phyloP scores from a whole-genome alignment of 2,113 vertebrate genomes.

The Neogobius melanostomus region DNA sequence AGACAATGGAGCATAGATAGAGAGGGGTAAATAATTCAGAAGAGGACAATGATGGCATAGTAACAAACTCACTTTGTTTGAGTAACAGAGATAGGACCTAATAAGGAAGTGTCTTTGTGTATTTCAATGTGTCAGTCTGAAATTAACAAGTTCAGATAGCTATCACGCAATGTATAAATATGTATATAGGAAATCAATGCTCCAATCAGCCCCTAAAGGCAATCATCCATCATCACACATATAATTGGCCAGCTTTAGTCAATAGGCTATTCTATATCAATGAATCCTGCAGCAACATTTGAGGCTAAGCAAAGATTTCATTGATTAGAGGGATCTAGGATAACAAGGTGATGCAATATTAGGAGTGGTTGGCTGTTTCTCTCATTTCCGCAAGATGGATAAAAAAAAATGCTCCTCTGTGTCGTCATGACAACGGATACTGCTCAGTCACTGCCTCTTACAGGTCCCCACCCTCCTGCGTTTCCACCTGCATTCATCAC shows the following conservation, averaged over 20 bases:
- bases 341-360: slow-evolving; percentile 7
- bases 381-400: slow-evolving; percentile 9
- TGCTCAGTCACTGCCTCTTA: slow-evolving; percentile 48
- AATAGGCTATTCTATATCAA: too few species aligned
- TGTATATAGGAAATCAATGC: background rate
- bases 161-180: too few species aligned
- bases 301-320: background rate
- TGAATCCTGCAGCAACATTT: too few species aligned
- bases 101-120: background rate
- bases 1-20: background rate
- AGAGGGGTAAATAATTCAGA: background rate
- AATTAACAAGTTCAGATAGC: too few species aligned
- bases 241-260: background rate
- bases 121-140: background rate
- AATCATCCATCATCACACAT: background rate
- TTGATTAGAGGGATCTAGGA: background rate
- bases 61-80: slow-evolving; percentile 26
- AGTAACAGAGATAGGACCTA: too few species aligned
- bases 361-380: slow-evolving; percentile 10
- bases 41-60: slow-evolving; percentile 45
- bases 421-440: slow-evolving; percentile 67
- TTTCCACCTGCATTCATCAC: background rate
- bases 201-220: background rate
- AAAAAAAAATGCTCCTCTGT: slow-evolving; percentile 34
- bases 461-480: slow-evolving; percentile 28